Conservation (phyloP, 2,797 vertebrate species). For the Potorous gilbertii region DNA sequence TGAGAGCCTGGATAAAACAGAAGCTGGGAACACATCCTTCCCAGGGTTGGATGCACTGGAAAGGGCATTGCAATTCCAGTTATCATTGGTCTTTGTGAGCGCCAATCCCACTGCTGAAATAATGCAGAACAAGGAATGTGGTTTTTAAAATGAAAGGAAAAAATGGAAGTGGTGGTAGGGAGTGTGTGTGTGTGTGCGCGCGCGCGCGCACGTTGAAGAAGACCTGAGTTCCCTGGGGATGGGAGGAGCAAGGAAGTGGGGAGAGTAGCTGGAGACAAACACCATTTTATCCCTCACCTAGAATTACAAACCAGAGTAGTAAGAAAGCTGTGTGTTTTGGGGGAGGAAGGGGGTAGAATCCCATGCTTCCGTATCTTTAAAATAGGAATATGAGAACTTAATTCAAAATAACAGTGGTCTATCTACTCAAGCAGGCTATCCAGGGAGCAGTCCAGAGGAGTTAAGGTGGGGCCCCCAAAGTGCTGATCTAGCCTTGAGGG, state of each 20-base stretch:
- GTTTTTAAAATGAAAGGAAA: neutral
- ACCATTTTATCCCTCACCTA: neutral
- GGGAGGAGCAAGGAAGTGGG: neutral
- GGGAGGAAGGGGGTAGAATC: neutral
- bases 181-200: neutral
- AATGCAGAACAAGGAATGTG: neutral
- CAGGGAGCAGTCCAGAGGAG: neutral
- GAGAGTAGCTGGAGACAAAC: neutral
- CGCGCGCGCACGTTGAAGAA: neutral
- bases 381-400: neutral
- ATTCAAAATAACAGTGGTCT: neutral
- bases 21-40: neutral
- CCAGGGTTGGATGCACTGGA: neutral
- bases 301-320: neutral
- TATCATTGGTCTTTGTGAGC: neutral
- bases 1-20: neutral
- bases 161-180: rapidly evolving
- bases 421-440: neutral
- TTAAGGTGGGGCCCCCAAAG: neutral
- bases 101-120: neutral
- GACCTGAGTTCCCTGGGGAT: neutral
- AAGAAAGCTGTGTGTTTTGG: neutral
- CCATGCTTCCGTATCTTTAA: neutral
- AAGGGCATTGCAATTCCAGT: conserved; percentile 6
- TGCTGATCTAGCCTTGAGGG: neutral